Conservation (phyloP, 1,140 invertebrate species). For the Temnothorax curvispinosus region DNA sequence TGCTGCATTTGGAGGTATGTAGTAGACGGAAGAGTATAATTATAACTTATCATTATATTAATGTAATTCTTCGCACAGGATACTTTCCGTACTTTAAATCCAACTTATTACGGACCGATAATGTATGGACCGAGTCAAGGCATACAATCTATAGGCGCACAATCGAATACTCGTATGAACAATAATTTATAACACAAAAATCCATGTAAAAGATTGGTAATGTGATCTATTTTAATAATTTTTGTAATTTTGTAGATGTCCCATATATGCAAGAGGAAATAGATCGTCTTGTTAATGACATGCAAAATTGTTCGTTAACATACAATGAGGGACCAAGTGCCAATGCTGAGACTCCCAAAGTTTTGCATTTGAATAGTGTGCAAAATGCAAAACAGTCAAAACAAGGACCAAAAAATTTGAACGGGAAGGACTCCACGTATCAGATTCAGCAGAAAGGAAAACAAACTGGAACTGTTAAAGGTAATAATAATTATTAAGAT, state of each 20-base stretch:
- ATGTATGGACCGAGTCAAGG: neutral
- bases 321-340: neutral
- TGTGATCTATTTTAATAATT: neutral
- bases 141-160: neutral
- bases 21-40: conserved; percentile 29
- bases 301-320: conserved; percentile 50
- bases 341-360: conserved; percentile 1
- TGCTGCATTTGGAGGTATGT: conserved; percentile 80
- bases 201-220: neutral
- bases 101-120: conserved; percentile 32
- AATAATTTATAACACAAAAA: neutral
- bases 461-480: conserved; percentile 30
- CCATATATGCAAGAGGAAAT: conserved; percentile 43
- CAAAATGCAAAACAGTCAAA: conserved; percentile 34
- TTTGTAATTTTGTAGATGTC: conserved; percentile 13
- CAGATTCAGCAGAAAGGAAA: conserved; percentile 27
- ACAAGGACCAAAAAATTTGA: neutral
- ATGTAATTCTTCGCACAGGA: conserved; percentile 10
- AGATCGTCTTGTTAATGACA: conserved; percentile 9
- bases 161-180: neutral
- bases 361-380: neutral
- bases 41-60: conserved; percentile 20
- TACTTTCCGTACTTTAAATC: conserved; percentile 6
- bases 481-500: neutral
- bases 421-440: conserved; percentile 28